Conservation (phyloP, 1,140 invertebrate species). For the Heliconius himera region DNA sequence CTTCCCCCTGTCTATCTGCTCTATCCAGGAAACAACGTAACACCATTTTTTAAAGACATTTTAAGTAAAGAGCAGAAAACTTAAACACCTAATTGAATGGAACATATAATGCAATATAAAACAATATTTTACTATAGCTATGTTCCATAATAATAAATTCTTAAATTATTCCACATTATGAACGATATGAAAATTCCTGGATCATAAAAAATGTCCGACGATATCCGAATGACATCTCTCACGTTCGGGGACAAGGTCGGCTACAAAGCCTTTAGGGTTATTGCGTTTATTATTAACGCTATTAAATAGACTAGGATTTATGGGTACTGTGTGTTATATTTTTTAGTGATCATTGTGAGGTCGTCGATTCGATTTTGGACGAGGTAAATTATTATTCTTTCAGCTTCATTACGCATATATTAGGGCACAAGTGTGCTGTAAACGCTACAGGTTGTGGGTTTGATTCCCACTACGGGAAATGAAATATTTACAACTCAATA, state of each 20-base stretch:
- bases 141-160: neutral
- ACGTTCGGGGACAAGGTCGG: slow-evolving; percentile 11
- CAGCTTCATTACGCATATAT: no score
- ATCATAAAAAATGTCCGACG: neutral
- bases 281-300: slow-evolving; percentile 13
- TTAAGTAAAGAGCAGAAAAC: neutral
- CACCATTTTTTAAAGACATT: no score
- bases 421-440: no score
- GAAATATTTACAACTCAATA: no score
- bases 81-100: neutral
- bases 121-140: neutral
- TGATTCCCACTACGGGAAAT: no score
- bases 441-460: no score
- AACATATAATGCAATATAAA: neutral
- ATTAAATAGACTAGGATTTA: slow-evolving; percentile 4
- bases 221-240: slow-evolving; percentile 5
- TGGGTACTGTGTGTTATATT: neutral
- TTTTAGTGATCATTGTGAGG: neutral
- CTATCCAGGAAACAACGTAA: no score
- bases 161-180: slow-evolving; percentile 8
- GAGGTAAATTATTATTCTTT: no score
- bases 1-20: no score
- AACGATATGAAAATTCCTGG: slow-evolving; percentile 8
- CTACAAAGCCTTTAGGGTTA: slow-evolving; percentile 12
- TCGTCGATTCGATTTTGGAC: no score